These are phyloP conservation scores for Tethea ocularis DNA, from an alignment of 2,888 invertebrate genomes.

Conservation along the genomic window DNA sequence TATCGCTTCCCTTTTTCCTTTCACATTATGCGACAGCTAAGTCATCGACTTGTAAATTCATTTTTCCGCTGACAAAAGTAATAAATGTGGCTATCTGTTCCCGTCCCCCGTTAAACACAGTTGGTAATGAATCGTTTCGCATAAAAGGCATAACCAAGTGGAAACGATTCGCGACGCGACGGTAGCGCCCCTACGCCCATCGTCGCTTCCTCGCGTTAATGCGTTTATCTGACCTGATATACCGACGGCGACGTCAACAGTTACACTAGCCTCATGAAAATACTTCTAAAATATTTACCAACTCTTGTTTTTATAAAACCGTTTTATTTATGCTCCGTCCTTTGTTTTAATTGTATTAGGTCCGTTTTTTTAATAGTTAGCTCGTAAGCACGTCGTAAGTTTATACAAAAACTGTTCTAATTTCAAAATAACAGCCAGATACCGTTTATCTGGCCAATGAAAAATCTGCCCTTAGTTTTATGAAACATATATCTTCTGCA, in stretches of 20 bases:
- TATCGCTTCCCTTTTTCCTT: not conserved
- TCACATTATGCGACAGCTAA: constrained; percentile 21
- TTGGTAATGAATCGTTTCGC: constrained; percentile 80
- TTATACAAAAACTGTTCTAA: no score
- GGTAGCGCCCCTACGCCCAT: constrained; percentile 20
- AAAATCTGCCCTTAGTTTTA: no score
- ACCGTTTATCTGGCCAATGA: no score
- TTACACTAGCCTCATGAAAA: constrained; percentile 33
- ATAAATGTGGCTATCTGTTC: constrained; percentile 81
- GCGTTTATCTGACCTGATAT: constrained; percentile 65
- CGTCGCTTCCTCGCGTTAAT: constrained; percentile 45
- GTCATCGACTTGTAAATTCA: constrained; percentile 72
- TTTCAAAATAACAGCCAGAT: no score
- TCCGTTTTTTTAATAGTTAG: no score
- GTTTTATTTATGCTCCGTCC: not conserved
- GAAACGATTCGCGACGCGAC: constrained; percentile 63
- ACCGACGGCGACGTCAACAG: constrained; percentile 50
- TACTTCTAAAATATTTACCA: constrained; percentile 8
- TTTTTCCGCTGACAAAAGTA: constrained; percentile 83
- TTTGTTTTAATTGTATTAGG: no score
- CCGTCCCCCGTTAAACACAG: constrained; percentile 65
- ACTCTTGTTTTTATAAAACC: not conserved
- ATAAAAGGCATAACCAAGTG: constrained; percentile 83
- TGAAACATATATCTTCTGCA: not conserved
- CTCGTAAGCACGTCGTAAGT: no score